Evolutionary conservation across 1,140 invertebrate species (phyloP).

Genomic region (Heliconius hewitsoni): DNA sequence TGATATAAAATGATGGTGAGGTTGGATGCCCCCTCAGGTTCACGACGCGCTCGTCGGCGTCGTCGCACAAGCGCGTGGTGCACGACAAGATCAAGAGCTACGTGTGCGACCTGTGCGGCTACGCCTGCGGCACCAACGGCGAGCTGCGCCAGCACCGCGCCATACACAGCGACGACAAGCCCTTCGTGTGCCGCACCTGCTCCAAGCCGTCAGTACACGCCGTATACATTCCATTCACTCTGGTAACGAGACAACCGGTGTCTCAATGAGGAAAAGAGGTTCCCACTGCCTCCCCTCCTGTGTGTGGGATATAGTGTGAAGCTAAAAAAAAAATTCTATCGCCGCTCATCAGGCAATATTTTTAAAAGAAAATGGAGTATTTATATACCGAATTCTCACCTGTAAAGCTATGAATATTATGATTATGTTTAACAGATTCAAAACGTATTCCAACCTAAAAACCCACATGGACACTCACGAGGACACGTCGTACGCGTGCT

Average conservation of each 20-base stretch:
- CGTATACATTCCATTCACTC: too few species aligned
- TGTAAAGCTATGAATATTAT: neutral
- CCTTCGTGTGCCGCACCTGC: constrained; percentile 73
- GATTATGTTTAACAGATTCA: constrained; percentile 58
- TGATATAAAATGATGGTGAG: neutral
- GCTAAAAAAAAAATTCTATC: too few species aligned
- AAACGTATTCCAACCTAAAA: constrained; percentile 78
- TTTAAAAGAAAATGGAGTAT: too few species aligned
- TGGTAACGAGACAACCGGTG: too few species aligned
- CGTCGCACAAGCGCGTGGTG: constrained; percentile 76
- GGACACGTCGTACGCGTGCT: constrained; percentile 76
- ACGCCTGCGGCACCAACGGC: constrained; percentile 78
- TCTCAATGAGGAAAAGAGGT: too few species aligned
- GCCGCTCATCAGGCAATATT: too few species aligned
- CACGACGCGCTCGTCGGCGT: constrained; percentile 73
- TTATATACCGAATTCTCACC: neutral
- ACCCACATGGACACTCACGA: constrained; percentile 79
- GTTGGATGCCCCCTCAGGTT: constrained; percentile 50
- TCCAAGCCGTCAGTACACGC: constrained; percentile 63
- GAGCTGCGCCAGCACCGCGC: constrained; percentile 78
- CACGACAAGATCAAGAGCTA: constrained; percentile 86
- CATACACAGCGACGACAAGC: constrained; percentile 80
- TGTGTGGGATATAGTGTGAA: too few species aligned
- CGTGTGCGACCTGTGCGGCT: constrained; percentile 83
- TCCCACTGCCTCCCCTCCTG: too few species aligned